These are phyloP conservation scores for Mnemiopsis leidyi DNA, from an alignment of 37 sponge, comb jelly and placozoan species.

Conservation along the genomic window DNA sequence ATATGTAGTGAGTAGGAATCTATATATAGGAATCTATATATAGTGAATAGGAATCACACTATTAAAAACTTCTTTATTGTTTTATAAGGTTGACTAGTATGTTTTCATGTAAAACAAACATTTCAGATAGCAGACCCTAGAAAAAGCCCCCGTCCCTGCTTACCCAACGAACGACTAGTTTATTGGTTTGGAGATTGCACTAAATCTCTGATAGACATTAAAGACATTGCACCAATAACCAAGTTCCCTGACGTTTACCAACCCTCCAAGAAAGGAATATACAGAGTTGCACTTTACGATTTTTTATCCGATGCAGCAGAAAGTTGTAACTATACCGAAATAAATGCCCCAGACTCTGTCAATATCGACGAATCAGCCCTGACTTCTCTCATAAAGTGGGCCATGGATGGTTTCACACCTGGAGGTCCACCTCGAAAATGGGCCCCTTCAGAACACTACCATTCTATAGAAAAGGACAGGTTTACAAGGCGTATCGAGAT, in stretches of 20 bases:
- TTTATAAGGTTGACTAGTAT: too few species aligned
- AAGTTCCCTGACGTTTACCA: conserved; percentile 8
- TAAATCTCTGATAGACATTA: conserved; percentile 12
- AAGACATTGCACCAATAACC: neutral
- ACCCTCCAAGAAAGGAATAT: neutral
- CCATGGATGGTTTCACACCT: neutral
- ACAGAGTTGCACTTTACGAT: conserved; percentile 45
- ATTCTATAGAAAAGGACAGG: neutral
- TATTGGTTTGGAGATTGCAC: conserved; percentile 62
- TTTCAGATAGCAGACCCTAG: conserved; percentile 38
- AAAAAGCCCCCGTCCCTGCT: neutral
- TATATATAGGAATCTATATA: too few species aligned
- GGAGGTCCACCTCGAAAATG: conserved; percentile 29
- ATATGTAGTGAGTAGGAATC: too few species aligned
- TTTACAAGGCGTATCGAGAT: neutral
- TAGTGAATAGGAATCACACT: too few species aligned
- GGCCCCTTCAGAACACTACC: neutral
- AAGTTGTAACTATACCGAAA: neutral
- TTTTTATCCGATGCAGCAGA: conserved; percentile 26
- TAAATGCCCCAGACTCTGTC: conserved; percentile 47
- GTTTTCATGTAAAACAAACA: too few species aligned
- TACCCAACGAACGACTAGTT: conserved; percentile 3
- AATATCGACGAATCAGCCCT: conserved; percentile 57
- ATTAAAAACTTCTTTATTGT: too few species aligned
- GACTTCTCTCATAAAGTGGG: conserved; percentile 4